phyloP scores from a whole-genome alignment of 2,888 invertebrate genomes.

The Cerceris rybyensis region DNA sequence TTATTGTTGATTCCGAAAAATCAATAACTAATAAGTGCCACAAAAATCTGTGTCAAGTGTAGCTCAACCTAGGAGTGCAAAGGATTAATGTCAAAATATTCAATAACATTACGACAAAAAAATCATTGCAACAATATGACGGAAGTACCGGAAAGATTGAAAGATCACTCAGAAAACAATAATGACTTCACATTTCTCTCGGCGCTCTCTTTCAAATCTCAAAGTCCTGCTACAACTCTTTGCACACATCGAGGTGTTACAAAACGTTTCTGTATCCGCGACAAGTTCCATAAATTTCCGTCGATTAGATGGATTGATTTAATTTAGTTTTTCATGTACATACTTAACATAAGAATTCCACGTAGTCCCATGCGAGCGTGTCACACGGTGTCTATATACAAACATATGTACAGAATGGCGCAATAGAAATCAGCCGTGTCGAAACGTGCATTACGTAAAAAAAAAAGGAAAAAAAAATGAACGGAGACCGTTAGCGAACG shows the following conservation, averaged over 20 bases:
- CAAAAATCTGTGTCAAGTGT: no score
- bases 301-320: not conserved
- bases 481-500: conserved; percentile 16
- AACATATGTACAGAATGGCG: conserved; percentile 12
- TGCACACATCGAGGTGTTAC: not conserved
- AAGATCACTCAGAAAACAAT: no score
- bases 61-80: no score
- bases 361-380: not conserved
- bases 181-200: no score
- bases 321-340: conserved; percentile 8
- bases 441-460: conserved; percentile 27
- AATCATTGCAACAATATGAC: not conserved
- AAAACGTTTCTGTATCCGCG: not conserved
- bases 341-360: not conserved
- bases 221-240: no score
- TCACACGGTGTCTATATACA: not conserved
- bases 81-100: no score
- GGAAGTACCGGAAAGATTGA: no score
- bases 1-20: no score
- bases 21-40: no score
- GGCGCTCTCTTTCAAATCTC: no score
- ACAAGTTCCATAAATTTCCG: not conserved
- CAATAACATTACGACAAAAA: not conserved
- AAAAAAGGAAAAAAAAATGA: no score
- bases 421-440: conserved; percentile 28